Base-by-base conservation (phyloP, 1,140 invertebrate species). In the Drosophila neocordata region DNA sequence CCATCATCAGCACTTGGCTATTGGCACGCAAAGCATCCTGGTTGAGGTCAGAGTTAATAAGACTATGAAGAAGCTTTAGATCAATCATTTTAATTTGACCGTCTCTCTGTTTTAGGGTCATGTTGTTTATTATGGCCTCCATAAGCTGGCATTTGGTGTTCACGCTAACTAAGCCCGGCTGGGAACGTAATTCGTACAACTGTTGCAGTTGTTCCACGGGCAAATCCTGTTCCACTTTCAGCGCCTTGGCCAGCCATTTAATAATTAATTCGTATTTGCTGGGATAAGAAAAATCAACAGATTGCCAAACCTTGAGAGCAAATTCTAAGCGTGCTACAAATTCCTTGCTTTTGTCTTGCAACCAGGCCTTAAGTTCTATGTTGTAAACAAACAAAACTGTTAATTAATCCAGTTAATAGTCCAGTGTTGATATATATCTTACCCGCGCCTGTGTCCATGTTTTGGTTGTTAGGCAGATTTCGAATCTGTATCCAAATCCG, bases 241-340 rank as follows among this genome's bases (percentile, higher is more conserved):
- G 12, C 4, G 71, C 61, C 0, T 59, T 31, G 2, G 65, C 15
- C 12, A 91, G 67, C 90, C 90, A 91, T 27, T 77, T 44, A 3
- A 88, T 52, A 9, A 91, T 57, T 11, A 84, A 53, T 55, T 91
- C 89, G 41, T 90, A 85, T 79, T 91, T 91, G 38, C 64, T 78
- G 15, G 69, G 60, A 20, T 89, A 74, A 1, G 67, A 63, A n/a
- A 91, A 91, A 27, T 91, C 90, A 1, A 78, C 69, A 0, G 90
- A 91, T 59, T 84, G 84, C 89, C 90, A 91, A 4, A 79, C 77
- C 57, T 90, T 90, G 1, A 90, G 68, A 3, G 87, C 80, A 52
- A 91, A 91, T 7, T 77, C 72, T 20, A 91, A 31, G 58, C 83
- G 89, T 57, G 78, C 63, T 9, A 62, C 20, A 9, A 73, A 89